These are phyloP conservation scores for Macrotis lagotis DNA, from an alignment of 2,113 vertebrate species.

Conservation along the genomic window DNA sequence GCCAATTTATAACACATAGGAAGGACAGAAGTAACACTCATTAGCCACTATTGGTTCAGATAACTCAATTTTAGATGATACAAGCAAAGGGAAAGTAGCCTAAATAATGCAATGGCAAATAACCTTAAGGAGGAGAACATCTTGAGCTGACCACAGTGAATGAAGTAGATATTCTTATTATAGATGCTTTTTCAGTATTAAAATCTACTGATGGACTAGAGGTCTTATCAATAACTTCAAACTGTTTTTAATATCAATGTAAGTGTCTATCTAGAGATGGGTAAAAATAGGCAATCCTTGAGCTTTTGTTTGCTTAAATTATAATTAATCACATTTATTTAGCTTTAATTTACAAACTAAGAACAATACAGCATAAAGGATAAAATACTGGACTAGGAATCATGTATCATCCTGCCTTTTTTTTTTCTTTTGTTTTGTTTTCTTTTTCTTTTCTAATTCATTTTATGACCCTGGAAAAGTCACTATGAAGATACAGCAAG, in stretches of 20 bases:
- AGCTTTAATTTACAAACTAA: background rate
- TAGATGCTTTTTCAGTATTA: background rate
- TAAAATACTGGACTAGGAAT: background rate
- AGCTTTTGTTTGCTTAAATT: constrained; percentile 19
- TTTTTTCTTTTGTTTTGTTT: no score
- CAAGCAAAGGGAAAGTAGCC: background rate
- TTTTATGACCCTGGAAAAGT: background rate
- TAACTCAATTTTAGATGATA: constrained; percentile 5
- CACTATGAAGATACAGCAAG: background rate
- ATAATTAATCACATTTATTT: background rate
- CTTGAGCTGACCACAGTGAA: background rate
- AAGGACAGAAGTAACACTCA: constrained; percentile 14
- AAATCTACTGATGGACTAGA: background rate
- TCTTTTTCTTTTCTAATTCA: no score
- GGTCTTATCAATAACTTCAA: constrained; percentile 6
- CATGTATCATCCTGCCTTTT: background rate
- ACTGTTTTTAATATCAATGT: background rate
- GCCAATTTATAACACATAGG: constrained; percentile 12
- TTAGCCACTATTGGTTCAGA: constrained; percentile 37
- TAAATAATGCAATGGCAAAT: constrained; percentile 18
- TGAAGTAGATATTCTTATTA: background rate
- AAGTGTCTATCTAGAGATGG: constrained; percentile 20
- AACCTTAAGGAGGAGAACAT: background rate
- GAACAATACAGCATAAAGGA: background rate
- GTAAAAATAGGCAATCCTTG: constrained; percentile 21